Conservation (phyloP, 2,113 vertebrate species). For the Thunnus maccoyii region DNA sequence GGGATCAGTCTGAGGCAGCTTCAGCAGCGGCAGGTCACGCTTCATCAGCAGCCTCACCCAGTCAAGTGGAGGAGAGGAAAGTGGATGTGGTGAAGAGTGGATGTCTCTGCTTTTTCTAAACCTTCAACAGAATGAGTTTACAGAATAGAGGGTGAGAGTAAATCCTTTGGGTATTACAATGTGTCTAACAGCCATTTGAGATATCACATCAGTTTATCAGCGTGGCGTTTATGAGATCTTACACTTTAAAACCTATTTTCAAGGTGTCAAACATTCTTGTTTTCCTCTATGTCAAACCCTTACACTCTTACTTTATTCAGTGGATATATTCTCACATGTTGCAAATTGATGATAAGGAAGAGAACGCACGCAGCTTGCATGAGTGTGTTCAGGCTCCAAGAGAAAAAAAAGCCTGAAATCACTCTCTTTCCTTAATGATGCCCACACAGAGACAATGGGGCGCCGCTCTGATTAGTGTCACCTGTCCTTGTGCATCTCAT, state of each 20-base stretch:
- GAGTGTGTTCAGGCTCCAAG: constrained; percentile 58
- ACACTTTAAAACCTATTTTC: constrained; percentile 45
- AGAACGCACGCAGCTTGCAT: constrained; percentile 48
- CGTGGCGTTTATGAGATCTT: constrained; percentile 36
- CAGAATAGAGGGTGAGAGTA: constrained; percentile 21
- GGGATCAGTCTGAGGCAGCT: constrained; percentile 38
- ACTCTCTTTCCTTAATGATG: constrained; percentile 78
- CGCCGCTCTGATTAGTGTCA: constrained; percentile 82
- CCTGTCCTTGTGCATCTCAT: constrained; percentile 85
- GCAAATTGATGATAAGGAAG: constrained; percentile 57
- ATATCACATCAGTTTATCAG: constrained; percentile 30
- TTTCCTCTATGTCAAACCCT: constrained; percentile 32
- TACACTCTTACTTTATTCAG: constrained; percentile 35
- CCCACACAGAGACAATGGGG: constrained; percentile 81
- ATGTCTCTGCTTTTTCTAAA: constrained; percentile 48
- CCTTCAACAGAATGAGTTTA: constrained; percentile 34
- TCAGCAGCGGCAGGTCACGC: constrained; percentile 56
- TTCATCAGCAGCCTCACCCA: constrained; percentile 75
- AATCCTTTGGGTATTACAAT: constrained; percentile 25
- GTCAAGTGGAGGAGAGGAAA: constrained; percentile 66
- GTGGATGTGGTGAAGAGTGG: constrained; percentile 74
- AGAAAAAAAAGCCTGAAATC: constrained; percentile 57
- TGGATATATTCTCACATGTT: constrained; percentile 34
- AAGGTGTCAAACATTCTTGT: constrained; percentile 30
- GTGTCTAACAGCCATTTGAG: constrained; percentile 25